phyloP scores from a whole-genome alignment of 35 echinoderm and acorn worm species.

The Diadema setosum region DNA sequence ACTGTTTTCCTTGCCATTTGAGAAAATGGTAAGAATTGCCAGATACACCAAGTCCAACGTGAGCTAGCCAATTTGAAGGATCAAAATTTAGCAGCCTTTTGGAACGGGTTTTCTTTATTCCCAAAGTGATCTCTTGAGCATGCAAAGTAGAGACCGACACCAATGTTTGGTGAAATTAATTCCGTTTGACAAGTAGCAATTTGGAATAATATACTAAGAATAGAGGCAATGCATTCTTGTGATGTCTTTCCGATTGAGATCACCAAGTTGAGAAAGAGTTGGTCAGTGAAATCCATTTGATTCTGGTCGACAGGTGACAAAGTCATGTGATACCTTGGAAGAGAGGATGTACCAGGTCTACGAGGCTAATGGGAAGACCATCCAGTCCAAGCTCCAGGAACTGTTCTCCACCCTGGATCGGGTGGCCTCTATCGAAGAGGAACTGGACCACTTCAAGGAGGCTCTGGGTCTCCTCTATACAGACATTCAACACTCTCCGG shows the following conservation, averaged over 20 bases:
- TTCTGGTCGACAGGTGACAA: slow-evolving; percentile 46
- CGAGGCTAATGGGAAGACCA: slow-evolving; percentile 62
- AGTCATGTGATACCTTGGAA: slow-evolving; percentile 53
- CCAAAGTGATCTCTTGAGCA: too few relatives aligned
- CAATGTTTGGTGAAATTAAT: too few relatives aligned
- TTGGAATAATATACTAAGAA: too few relatives aligned
- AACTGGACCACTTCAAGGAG: slow-evolving; percentile 82
- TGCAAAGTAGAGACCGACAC: too few relatives aligned
- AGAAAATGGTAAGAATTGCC: too few relatives aligned
- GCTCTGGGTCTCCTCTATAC: slow-evolving; percentile 80
- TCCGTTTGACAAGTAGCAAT: too few relatives aligned
- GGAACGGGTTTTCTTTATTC: too few relatives aligned
- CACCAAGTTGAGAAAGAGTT: neutral
- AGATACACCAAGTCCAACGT: too few relatives aligned
- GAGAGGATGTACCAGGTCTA: slow-evolving; percentile 75
- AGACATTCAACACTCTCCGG: slow-evolving; percentile 79
- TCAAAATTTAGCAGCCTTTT: too few relatives aligned
- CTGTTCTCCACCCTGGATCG: slow-evolving; percentile 89
- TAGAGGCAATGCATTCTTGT: neutral
- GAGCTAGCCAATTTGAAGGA: too few relatives aligned
- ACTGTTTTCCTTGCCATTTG: too few relatives aligned
- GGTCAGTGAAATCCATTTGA: neutral
- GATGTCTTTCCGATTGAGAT: neutral
- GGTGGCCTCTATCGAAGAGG: slow-evolving; percentile 71
- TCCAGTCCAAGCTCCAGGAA: slow-evolving; percentile 89